Conservation (phyloP, 2,888 invertebrate genomes). For the Hylaea fasciaria region DNA sequence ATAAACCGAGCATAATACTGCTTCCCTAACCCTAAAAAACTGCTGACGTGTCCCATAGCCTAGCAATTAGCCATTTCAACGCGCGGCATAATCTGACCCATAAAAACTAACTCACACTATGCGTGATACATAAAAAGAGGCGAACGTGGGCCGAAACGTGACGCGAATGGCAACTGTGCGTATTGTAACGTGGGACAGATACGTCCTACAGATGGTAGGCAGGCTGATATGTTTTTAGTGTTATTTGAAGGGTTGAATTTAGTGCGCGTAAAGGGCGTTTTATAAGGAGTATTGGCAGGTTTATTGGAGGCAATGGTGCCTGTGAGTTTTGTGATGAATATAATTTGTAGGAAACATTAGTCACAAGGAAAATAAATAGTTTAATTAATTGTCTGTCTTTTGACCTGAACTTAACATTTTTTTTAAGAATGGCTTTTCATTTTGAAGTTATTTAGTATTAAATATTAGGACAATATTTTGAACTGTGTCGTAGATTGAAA, state of each 20-base stretch:
- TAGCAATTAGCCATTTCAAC: slow-evolving; percentile 46
- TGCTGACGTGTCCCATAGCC: slow-evolving; percentile 40
- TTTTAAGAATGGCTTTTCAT: too few species aligned
- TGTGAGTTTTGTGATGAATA: slow-evolving; percentile 1
- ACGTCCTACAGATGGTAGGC: slow-evolving; percentile 50
- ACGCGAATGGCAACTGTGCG: slow-evolving; percentile 35
- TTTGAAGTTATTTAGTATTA: too few species aligned
- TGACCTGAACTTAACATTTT: too few species aligned
- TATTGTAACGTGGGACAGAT: slow-evolving; percentile 32
- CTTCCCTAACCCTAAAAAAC: slow-evolving; percentile 36
- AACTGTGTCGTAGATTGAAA: too few species aligned
- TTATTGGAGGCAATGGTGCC: slow-evolving; percentile 9
- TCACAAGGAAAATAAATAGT: too few species aligned
- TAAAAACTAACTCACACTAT: slow-evolving; percentile 49
- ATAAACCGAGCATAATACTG: slow-evolving; percentile 30
- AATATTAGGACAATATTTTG: too few species aligned
- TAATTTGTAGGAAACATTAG: neutral
- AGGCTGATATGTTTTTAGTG: slow-evolving; percentile 49
- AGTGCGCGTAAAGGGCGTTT: slow-evolving; percentile 16
- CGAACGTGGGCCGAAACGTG: slow-evolving; percentile 40
- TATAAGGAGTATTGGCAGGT: slow-evolving; percentile 30
- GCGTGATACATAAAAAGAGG: slow-evolving; percentile 45
- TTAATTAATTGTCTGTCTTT: too few species aligned
- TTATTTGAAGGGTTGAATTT: slow-evolving; percentile 36
- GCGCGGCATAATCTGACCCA: slow-evolving; percentile 48